phyloP scores from a whole-genome alignment of 2,888 invertebrate genomes.

The Patella pellucida region DNA sequence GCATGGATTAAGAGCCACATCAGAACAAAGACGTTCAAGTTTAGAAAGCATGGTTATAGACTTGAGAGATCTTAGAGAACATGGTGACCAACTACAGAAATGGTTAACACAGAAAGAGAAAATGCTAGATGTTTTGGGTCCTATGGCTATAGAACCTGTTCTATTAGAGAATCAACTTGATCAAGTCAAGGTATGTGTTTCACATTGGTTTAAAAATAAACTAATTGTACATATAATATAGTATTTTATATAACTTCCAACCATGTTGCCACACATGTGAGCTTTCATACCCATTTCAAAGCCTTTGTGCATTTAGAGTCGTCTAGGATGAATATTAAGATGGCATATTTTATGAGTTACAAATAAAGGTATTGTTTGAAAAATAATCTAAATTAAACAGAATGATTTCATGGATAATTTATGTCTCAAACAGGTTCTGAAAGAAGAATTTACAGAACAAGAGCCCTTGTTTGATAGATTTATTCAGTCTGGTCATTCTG shows the following conservation, averaged over 20 bases:
- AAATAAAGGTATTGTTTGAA: too few relatives aligned
- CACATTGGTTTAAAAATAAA: not conserved
- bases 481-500: conserved; percentile 83
- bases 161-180: conserved; percentile 97
- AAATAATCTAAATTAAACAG: too few relatives aligned
- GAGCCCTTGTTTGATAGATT: conserved; percentile 90
- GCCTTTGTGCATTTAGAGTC: too few relatives aligned
- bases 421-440: conserved; percentile 78
- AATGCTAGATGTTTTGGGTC: conserved; percentile 94
- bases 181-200: conserved; percentile 75
- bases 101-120: conserved; percentile 95
- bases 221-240: not conserved
- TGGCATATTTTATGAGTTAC: too few relatives aligned
- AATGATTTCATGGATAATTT: too few relatives aligned
- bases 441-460: conserved; percentile 94
- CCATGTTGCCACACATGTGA: not conserved
- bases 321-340: too few relatives aligned
- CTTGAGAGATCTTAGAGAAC: conserved; percentile 92
- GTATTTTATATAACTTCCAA: not conserved
- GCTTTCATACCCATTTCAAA: too few relatives aligned
- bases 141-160: conserved; percentile 94
- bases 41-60: conserved; percentile 78
- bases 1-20: conserved; percentile 63
- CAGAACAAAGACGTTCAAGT: conserved; percentile 62
- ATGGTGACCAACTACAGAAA: conserved; percentile 83